Percentiles rank a stretch among this genome's conserved stretches.
Evolutionary conservation across 2,797 vertebrate genomes (phyloP).

Genomic region (Xenentodon cancila): DNA sequence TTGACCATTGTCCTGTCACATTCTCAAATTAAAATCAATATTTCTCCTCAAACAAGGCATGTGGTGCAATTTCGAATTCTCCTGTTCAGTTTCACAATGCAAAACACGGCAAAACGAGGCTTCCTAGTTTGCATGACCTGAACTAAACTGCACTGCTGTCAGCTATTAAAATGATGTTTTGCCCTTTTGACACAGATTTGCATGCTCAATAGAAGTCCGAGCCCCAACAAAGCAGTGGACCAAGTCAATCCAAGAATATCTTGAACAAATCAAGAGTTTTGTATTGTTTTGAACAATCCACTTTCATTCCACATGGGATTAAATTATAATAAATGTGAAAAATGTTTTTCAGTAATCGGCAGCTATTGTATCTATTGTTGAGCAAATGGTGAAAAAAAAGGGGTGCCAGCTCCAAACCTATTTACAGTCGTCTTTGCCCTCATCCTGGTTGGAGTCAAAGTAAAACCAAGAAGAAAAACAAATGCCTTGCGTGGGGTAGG

Average conservation of each 20-base stretch:
- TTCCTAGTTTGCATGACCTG: too few relatives aligned
- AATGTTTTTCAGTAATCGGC: slow-evolving; percentile 1
- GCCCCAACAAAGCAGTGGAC: neutral
- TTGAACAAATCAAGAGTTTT: neutral
- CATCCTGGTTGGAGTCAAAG: slow-evolving; percentile 48
- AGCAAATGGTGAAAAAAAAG: slow-evolving; percentile 27
- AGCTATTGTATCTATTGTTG: slow-evolving; percentile 28
- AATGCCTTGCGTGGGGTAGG: neutral
- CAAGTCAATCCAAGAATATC: neutral
- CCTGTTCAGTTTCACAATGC: too few relatives aligned
- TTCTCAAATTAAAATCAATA: too few relatives aligned
- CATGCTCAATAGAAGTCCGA: too few relatives aligned
- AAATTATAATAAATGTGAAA: slow-evolving; percentile 5
- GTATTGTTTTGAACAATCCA: neutral
- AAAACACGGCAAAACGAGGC: too few relatives aligned
- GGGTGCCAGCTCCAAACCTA: slow-evolving; percentile 26
- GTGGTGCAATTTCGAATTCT: too few relatives aligned
- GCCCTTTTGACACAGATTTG: too few relatives aligned
- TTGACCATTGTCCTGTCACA: too few relatives aligned
- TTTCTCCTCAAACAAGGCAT: too few relatives aligned
- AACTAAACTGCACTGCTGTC: too few relatives aligned
- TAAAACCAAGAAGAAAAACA: slow-evolving; percentile 41
- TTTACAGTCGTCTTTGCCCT: slow-evolving; percentile 44
- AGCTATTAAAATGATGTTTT: too few relatives aligned
- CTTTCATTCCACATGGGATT: neutral